Conservation (phyloP, 2,113 vertebrate species). For the Apodemus speciosus region DNA sequence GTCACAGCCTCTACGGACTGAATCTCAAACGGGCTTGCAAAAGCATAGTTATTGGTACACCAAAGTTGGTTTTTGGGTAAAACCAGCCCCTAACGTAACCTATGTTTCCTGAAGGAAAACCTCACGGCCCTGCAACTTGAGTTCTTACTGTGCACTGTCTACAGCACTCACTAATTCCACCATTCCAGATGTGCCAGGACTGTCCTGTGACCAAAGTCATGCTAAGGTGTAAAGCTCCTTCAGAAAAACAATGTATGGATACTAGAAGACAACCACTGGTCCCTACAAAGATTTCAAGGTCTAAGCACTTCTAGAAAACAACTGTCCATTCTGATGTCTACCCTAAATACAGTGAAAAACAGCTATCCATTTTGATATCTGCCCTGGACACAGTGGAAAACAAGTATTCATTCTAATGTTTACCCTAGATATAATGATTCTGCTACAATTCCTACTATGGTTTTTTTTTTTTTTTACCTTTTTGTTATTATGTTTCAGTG, state of each 20-base stretch:
- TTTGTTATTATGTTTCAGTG: too few relatives aligned
- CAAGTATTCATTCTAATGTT: too few relatives aligned
- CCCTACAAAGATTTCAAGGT: background rate
- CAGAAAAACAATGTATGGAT: background rate
- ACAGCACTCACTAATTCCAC: background rate
- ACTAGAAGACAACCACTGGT: background rate
- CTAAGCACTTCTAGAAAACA: background rate
- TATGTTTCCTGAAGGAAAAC: background rate
- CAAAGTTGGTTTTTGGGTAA: background rate
- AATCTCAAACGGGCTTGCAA: background rate
- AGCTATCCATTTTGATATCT: too few relatives aligned
- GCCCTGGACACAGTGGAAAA: too few relatives aligned
- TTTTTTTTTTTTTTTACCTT: too few relatives aligned
- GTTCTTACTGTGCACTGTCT: background rate
- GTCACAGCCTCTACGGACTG: background rate
- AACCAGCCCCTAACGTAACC: background rate
- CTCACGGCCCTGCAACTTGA: background rate
- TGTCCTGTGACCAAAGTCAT: background rate
- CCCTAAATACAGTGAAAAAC: background rate
- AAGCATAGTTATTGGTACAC: background rate
- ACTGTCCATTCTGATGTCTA: background rate
- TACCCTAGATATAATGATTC: too few relatives aligned
- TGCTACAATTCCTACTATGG: too few relatives aligned
- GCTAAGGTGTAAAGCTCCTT: background rate
- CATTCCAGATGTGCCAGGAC: background rate